These are phyloP conservation scores for Atta texana DNA, from an alignment of 1,140 invertebrate species.

Conservation along the genomic window DNA sequence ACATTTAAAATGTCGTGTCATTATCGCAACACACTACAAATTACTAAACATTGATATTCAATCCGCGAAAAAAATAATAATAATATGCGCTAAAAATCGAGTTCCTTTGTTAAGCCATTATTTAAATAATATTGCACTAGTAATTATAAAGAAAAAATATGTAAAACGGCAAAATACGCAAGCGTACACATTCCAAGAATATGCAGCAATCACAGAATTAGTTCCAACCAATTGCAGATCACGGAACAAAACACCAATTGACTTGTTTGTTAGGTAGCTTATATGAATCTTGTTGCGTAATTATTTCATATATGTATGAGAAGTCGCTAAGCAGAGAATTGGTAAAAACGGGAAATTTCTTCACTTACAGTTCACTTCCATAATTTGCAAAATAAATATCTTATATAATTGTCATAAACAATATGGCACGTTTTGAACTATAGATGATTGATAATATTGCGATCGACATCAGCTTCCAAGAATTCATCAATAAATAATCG, in stretches of 20 bases:
- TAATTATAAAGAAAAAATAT: slow-evolving; percentile 19
- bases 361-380: neutral
- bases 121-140: slow-evolving; percentile 13
- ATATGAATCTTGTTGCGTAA: slow-evolving; percentile 68
- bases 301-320: slow-evolving; percentile 69
- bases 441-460: neutral
- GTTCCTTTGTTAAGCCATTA: slow-evolving; percentile 42
- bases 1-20: neutral
- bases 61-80: slow-evolving; percentile 10
- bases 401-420: neutral
- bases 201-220: slow-evolving; percentile 47
- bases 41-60: slow-evolving; percentile 12
- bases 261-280: slow-evolving; percentile 22
- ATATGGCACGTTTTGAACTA: neutral
- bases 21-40: neutral
- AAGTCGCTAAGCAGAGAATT: slow-evolving; percentile 65
- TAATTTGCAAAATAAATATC: slow-evolving; percentile 11
- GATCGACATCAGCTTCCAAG: slow-evolving; percentile 9
- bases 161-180: slow-evolving; percentile 14
- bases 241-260: slow-evolving; percentile 23
- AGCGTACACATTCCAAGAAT: neutral
- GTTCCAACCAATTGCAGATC: slow-evolving; percentile 45
- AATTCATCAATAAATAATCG: neutral
- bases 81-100: neutral
- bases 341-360: slow-evolving; percentile 47